Conservation (phyloP, 30 jellyfish, hydroid and myxozoan genomes). For the Rhopilema esculentum region DNA sequence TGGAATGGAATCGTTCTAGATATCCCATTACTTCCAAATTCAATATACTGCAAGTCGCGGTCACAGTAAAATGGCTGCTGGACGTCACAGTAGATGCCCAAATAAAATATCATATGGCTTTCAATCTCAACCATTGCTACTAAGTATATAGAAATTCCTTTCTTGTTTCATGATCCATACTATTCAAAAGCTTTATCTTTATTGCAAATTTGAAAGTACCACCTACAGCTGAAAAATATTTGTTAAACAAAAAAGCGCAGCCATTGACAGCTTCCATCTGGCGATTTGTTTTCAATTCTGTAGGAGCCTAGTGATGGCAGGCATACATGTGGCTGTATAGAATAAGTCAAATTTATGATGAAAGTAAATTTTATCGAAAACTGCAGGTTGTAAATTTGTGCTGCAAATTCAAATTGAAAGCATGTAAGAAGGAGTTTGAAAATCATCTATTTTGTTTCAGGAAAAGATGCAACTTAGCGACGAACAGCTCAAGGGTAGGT, state of each 20-base stretch:
- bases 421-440: neutral
- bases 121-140: neutral
- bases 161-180: neutral
- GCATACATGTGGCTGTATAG: slow-evolving; percentile 43
- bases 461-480: slow-evolving; percentile 57
- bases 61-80: no score
- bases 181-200: neutral
- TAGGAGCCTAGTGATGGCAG: slow-evolving; percentile 16
- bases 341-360: neutral
- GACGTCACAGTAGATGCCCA: no score
- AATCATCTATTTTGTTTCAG: slow-evolving; percentile 1
- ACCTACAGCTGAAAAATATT: neutral
- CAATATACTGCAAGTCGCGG: neutral
- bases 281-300: slow-evolving; percentile 1
- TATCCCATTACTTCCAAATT: no score
- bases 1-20: no score
- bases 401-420: neutral
- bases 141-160: neutral
- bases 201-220: neutral
- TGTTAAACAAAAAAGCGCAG: neutral
- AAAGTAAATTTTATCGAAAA: neutral
- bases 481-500: slow-evolving; percentile 49
- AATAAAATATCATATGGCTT: neutral
- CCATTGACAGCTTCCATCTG: slow-evolving; percentile 1
- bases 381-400: neutral